Base-by-base conservation (phyloP, 2,113 vertebrate genomes). In the Tympanuchus pallidicinctus region DNA sequence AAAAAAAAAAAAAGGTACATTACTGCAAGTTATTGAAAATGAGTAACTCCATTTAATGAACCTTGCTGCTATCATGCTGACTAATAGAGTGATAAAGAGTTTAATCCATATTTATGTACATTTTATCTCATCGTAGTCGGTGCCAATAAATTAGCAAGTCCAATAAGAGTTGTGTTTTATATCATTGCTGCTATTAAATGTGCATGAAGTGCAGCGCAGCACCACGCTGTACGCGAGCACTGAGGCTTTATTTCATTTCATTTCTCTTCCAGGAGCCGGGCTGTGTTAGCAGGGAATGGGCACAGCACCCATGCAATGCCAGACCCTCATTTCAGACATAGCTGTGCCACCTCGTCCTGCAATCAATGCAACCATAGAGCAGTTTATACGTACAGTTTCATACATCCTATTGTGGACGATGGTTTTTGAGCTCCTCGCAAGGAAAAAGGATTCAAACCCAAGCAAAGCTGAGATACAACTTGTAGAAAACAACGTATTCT, bases 81-180 rank as follows among this genome's bases (percentile, higher is more conserved):
- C 93, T 86, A 83, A 93, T n/a, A 36, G 34, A 64, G 66, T 60
- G 90, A 86, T 19, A 69, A 82, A 86, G 88, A 61, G 36, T 52
- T 94, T 79, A 86, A 92, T 88, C 89, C 94, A 90, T 88, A 90
- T 93, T 92, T 91, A 91, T 57, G 69, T 67, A 52, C 25, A 13
- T 77, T 95, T 95, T 54, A 84, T 66, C 77, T 88, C 93, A 50
- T 71, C 50, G 21, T 4, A 65, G 67, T 66, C 27, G 52, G 24
- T 83, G 79, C 82, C 10, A 75, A 67, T 86, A 92, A 94, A 94
- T 89, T 75, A 70, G 88, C 89, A 87, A 86, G 85, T 52, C 88
- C 74, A 86, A 60, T 34, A 87, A 45, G 92, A 93, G 90, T 67
- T 80, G 25, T 42, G 48, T 73, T 89, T 92, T 57, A 87, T 73